Evolutionary conservation across 2,113 vertebrate species (phyloP), one percentile per base, ranked within the genome.

Genomic region (Dromaius novaehollandiae): DNA sequence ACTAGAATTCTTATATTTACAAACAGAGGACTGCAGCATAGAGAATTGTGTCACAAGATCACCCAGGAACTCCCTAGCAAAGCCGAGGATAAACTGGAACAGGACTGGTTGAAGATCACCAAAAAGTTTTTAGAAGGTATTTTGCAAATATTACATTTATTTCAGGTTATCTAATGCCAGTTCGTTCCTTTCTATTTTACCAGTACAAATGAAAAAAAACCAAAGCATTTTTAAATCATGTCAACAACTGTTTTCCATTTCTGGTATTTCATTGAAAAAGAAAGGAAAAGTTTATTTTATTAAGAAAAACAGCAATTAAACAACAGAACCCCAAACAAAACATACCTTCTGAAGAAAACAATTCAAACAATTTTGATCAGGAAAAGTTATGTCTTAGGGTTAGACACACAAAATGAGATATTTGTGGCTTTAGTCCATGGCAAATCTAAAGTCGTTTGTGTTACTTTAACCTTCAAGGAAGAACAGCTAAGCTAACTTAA

Each of bases 81-180:
- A 95, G 84, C 53, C 71, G 71, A 89, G 89, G 86, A 86, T 74
- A 89, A 82, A 80, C 58, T 34, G 68, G 78, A 92, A 84, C 8
- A 32, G 22, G 36, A 13, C 36, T 63, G 34, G 14, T 60, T 25
- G 53, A 91, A 95, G 26, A 36, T 40, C 46, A 64, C 36, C 4
- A 68, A 30, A 88, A 65, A 4, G 28, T 86, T 96, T 91, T 84
- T 5, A 5, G 61, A 69, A 82, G 20, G 11, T 55, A 56, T 81
- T 84, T 88, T 84, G 55, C 15, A 90, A 86, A 89, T 68, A 51
- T 32, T 81, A 0, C 58, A 60, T 84, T 86, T 90, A 73, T 86
- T 95, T 95, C 58, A 56, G 14, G 56, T 19, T 83, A 88, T 55
- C 55, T 73, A 58, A 64, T 88, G 84, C 46, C 38, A 63, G 36